These are phyloP conservation scores for Cryptosula pallasiana DNA, from an alignment of 2,888 invertebrate species.

Conservation along the genomic window DNA sequence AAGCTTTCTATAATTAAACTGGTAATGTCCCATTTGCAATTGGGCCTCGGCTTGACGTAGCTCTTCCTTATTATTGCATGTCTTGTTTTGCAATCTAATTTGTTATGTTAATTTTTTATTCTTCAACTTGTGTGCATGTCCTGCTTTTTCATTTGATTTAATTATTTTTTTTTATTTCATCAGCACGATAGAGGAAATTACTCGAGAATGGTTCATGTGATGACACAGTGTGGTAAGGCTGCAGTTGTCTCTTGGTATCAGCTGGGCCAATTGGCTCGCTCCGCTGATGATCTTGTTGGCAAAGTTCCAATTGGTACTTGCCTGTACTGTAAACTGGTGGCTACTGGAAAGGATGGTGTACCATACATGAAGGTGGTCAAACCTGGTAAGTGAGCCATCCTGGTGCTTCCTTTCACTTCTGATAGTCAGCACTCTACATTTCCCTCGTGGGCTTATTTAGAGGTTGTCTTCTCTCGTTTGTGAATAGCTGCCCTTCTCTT, in stretches of 20 bases:
- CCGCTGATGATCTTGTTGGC: neutral
- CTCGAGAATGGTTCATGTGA: neutral
- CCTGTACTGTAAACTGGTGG: neutral
- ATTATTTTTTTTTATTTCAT: no score
- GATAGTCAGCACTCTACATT: neutral
- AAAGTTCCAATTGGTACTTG: neutral
- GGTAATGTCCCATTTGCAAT: no score
- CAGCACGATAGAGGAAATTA: neutral
- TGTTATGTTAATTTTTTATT: no score
- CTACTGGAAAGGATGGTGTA: neutral
- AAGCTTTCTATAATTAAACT: no score
- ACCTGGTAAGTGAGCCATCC: neutral
- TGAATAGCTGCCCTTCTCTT: no score
- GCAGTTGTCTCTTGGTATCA: constrained; percentile 10
- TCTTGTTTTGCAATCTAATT: no score
- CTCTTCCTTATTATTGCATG: no score
- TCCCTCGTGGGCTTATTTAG: neutral
- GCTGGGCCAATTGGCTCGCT: neutral
- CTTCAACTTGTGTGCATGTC: no score
- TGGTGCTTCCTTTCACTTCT: no score
- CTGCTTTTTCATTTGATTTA: no score
- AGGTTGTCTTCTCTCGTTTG: neutral
- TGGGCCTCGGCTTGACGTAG: no score
- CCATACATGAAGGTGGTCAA: neutral
- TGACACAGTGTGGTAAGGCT: neutral